Evolutionary conservation across 2,888 invertebrate species (phyloP), one percentile per base, ranked within the genome.

Genomic region (Druceiella hillmani): DNA sequence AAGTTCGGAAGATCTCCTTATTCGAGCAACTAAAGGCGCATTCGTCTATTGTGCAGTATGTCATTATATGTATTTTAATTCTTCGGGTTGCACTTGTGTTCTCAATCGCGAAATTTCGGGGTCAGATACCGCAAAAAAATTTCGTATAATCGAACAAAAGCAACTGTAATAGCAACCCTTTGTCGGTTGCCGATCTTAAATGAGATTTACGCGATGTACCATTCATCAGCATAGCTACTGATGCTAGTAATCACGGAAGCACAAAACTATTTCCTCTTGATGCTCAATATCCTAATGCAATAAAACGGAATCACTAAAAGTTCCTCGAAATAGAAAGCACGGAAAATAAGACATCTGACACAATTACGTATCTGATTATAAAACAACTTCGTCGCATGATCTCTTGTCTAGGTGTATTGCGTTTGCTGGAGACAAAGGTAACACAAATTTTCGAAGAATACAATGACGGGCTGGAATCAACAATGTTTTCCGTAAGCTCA

Each of bases 251-350:
- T 32, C 44, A 50, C 26, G 44, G 40, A 5, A 38, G 28, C 31
- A 20, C 25, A n/a, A 50, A 51, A 44, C 25, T 50, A 33, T 49
- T 47, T 32, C 50, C 50, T 5, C 17, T 47, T 6, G 10, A 50
- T 3, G 16, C 48, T 10, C 49, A 48, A 26, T 52, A 47, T 37
- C 49, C 47, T 40, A 35, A 47, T 41, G 36, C 36, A 33, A 35
- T 43, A 31, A 37, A 27, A 24, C 46, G 51, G 9, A 44, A 50
- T 31, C 36, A 45, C 27, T 29, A 40, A 9, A 42, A 48, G 38
- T 13, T 50, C 10, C 20, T 46, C 14, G n/a, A n/a, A n/a, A n/a
- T n/a, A n/a, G n/a, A n/a, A n/a, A n/a, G n/a, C n/a, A n/a, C n/a
- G 29, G 25, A 31, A 32, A 41, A 41, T 12, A 35, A 40, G 22